Evolutionary conservation across 1,140 invertebrate species (phyloP).

Genomic region (Pseudomyrmex dendroicus): DNA sequence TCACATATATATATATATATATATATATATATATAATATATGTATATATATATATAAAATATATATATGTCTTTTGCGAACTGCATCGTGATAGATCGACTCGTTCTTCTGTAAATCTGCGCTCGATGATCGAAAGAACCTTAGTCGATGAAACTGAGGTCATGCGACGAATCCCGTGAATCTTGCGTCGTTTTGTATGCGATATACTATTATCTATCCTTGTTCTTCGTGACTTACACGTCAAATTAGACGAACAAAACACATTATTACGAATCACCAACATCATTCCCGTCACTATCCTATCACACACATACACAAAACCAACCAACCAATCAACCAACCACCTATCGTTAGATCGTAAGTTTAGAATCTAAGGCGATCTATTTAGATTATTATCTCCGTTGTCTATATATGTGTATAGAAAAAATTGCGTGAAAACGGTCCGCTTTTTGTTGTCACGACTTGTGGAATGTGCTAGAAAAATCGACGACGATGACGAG

Average conservation of each 20-base stretch:
- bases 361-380: slow-evolving; percentile 67
- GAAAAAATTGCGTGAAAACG: slow-evolving; percentile 54
- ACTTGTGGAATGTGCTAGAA: slow-evolving; percentile 28
- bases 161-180: slow-evolving; percentile 52
- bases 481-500: slow-evolving; percentile 32
- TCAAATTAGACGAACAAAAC: slow-evolving; percentile 5
- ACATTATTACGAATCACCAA: slow-evolving; percentile 10
- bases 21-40: neutral
- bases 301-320: neutral
- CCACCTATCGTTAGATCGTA: slow-evolving; percentile 65
- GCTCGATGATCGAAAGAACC: slow-evolving; percentile 41
- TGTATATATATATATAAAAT: neutral
- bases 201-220: slow-evolving; percentile 27
- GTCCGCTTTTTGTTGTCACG: slow-evolving; percentile 59
- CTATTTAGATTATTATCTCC: slow-evolving; percentile 68
- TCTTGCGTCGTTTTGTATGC: slow-evolving; percentile 57
- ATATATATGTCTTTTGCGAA: neutral
- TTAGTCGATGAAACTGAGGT: slow-evolving; percentile 22
- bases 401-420: slow-evolving; percentile 74
- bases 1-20: slow-evolving; percentile 14
- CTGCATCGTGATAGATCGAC: slow-evolving; percentile 59
- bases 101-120: slow-evolving; percentile 56
- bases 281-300: slow-evolving; percentile 1
- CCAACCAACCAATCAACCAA: slow-evolving; percentile 18
- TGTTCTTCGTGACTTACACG: slow-evolving; percentile 6